Evolutionary conservation across 2,797 vertebrate genomes (phyloP).

Genomic region (Cryptoprocta ferox): DNA sequence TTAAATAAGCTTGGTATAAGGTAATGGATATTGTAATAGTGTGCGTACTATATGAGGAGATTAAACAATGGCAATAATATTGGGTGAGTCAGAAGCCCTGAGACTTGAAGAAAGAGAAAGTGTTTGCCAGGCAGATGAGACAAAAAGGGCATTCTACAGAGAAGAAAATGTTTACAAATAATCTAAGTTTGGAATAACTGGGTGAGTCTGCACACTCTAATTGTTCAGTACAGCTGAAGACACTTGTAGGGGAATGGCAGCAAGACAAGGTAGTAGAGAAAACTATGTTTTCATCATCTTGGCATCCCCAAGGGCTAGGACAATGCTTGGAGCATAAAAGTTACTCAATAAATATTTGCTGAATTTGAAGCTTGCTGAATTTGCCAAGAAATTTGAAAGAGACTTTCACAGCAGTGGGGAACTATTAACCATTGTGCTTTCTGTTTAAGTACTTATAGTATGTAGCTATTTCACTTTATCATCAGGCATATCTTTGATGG

Average conservation of each 20-base stretch:
- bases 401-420: neutral
- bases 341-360: neutral
- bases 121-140: neutral
- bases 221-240: neutral
- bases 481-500: neutral
- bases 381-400: neutral
- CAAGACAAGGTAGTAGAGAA: neutral
- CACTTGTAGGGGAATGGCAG: neutral
- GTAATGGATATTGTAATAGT: neutral
- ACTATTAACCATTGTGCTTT: neutral
- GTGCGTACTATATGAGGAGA: neutral
- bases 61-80: neutral
- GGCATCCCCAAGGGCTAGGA: neutral
- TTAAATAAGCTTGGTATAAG: neutral
- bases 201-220: neutral
- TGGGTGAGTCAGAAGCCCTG: neutral
- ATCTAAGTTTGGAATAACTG: neutral
- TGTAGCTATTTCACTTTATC: neutral
- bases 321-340: neutral
- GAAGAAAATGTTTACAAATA: neutral
- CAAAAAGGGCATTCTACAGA: neutral
- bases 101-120: neutral
- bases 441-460: neutral
- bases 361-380: neutral
- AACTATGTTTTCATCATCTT: neutral